phyloP scores from a whole-genome alignment of 2,888 invertebrate species.

The Lasioglossum oenotherae region DNA sequence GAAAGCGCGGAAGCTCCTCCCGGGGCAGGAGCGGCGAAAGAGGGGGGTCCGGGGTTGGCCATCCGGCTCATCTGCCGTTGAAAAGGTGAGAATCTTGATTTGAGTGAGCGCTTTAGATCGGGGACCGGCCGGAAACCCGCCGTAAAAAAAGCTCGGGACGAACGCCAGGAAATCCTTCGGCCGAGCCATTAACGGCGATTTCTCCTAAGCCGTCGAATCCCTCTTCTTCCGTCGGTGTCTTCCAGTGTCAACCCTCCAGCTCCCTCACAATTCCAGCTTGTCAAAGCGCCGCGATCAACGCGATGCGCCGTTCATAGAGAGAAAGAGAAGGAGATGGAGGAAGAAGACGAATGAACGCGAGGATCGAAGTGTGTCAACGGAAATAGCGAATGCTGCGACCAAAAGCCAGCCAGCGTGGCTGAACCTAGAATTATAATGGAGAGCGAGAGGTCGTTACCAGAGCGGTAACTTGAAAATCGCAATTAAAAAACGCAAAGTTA shows the following conservation, averaged over 20 bases:
- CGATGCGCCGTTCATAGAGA: background rate
- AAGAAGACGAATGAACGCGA: background rate
- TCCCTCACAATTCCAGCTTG: slow-evolving; percentile 43
- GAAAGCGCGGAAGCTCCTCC: slow-evolving; percentile 26
- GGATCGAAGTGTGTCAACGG: background rate
- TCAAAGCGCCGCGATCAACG: slow-evolving; percentile 55
- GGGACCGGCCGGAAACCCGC: slow-evolving; percentile 69
- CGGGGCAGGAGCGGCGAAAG: background rate
- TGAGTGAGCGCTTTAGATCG: slow-evolving; percentile 75
- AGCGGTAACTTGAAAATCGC: background rate
- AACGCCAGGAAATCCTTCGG: slow-evolving; percentile 76
- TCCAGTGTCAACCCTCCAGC: slow-evolving; percentile 61
- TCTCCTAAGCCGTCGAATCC: slow-evolving; percentile 75
- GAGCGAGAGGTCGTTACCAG: background rate
- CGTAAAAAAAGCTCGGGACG: slow-evolving; percentile 72
- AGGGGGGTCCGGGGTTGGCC: slow-evolving; percentile 48
- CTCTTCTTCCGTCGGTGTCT: slow-evolving; percentile 56
- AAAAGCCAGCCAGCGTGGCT: background rate
- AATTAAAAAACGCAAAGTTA: background rate
- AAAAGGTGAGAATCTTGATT: slow-evolving; percentile 80
- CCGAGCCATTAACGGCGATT: slow-evolving; percentile 79
- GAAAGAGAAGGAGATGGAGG: background rate
- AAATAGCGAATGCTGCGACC: background rate
- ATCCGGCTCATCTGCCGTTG: slow-evolving; percentile 63
- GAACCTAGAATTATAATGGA: slow-evolving; percentile 1